Evolutionary conservation across 2,113 vertebrate genomes (phyloP), one percentile per base, ranked within the genome.

Genomic region (Turnix velox): DNA sequence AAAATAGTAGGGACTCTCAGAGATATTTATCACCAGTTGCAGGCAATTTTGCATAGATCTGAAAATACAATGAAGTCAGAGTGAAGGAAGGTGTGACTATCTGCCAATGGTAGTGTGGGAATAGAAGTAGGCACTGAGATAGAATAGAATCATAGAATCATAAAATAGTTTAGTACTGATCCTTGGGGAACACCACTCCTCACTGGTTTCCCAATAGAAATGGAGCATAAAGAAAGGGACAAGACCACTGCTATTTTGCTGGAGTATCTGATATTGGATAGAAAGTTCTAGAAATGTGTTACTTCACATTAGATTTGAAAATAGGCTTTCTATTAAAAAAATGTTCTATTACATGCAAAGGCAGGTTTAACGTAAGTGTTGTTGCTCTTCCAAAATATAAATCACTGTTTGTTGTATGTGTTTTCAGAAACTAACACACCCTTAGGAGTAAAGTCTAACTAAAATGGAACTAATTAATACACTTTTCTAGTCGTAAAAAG

Each of bases 1-100:
- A 49, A 54, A 87, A 57, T 39, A 3, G 0, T 45, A 35, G 3
- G 0, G 1, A 33, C 1, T 27, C 14, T 86, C 27, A 58, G 28
- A 43, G 2, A 10, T 59, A 28, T 62, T 89, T 92, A 16, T 46
- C 14, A 49, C 15, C 33, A 8, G 6, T 54, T 5, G 19, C 9
- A 28, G 19, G 51, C 68, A 4, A 45, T 74, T 78, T 68, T 57
- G 3, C 8, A 45, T 3, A 61, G 24, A 67, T 45, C 25, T 57
- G 35, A 27, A 67, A 55, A 61, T 45, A 23, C 16, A 75, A 48
- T 10, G 37, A 49, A 66, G 55, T 25, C 12, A 8, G 22, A 49
- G 4, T 33, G 55, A 66, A 48, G 49, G 30, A 66, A 71, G 14
- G 39, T 68, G 15, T 0, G 4, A 43, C 3, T 27, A 7, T 6